These are phyloP conservation scores for Muscina levida DNA, from an alignment of 2,888 invertebrate genomes.

Conservation along the genomic window DNA sequence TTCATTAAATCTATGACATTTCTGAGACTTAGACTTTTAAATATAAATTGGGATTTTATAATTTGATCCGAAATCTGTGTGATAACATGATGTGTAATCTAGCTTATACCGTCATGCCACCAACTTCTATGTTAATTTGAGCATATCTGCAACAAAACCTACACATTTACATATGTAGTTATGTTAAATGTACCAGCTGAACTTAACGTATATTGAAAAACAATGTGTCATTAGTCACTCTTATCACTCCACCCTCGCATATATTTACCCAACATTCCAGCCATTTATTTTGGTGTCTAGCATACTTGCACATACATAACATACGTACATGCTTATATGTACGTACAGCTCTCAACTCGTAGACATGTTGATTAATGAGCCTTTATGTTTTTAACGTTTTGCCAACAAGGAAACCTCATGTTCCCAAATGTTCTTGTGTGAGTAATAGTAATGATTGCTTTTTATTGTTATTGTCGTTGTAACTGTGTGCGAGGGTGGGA, in stretches of 20 bases:
- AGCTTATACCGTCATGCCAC: too few relatives aligned
- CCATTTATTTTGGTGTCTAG: too few relatives aligned
- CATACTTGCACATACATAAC: background rate
- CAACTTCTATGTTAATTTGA: too few relatives aligned
- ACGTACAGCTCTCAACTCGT: background rate
- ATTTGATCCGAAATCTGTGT: too few relatives aligned
- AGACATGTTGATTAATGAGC: slow-evolving; percentile 61
- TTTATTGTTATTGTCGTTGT: background rate
- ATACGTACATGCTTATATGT: too few relatives aligned
- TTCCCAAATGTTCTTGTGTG: slow-evolving; percentile 8
- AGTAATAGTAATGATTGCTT: slow-evolving; percentile 33
- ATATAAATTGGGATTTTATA: too few relatives aligned
- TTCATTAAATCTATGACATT: too few relatives aligned
- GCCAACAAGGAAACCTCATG: slow-evolving; percentile 59
- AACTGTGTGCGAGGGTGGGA: slow-evolving; percentile 22
- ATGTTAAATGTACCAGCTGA: background rate
- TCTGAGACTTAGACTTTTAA: too few relatives aligned
- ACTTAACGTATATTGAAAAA: background rate
- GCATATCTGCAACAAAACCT: too few relatives aligned
- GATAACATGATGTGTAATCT: too few relatives aligned
- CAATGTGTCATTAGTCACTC: slow-evolving; percentile 33
- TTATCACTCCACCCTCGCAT: slow-evolving; percentile 33
- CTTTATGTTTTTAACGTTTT: slow-evolving; percentile 61
- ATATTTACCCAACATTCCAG: too few relatives aligned
- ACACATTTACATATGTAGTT: slow-evolving; percentile 12